Conservation (phyloP, 2,888 invertebrate genomes). For the Drosophila anceps region DNA sequence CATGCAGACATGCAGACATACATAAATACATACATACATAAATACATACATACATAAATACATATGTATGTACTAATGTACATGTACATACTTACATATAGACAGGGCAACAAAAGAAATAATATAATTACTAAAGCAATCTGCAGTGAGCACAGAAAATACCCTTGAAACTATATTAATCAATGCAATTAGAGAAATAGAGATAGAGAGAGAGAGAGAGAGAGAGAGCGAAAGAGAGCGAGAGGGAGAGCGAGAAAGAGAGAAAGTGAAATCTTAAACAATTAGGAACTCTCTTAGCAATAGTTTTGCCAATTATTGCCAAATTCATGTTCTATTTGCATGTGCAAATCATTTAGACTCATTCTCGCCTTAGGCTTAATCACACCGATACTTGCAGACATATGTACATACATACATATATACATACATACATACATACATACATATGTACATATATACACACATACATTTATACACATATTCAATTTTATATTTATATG, state of each 20-base stretch:
- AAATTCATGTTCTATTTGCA: background rate
- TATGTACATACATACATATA: too few species aligned
- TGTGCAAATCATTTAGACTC: too few species aligned
- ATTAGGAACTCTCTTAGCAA: background rate
- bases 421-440: too few species aligned
- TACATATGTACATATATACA: background rate
- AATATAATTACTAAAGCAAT: background rate
- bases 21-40: too few species aligned
- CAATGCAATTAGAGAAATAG: constrained; percentile 5
- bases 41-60: background rate
- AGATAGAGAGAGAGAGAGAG: too few species aligned
- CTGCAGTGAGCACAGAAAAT: background rate
- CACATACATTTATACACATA: background rate
- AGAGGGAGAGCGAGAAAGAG: too few species aligned
- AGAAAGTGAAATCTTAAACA: background rate
- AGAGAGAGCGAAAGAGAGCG: too few species aligned
- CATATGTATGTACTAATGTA: background rate
- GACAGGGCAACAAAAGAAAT: background rate
- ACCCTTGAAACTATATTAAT: constrained; percentile 13
- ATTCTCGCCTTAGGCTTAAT: too few species aligned
- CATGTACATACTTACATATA: background rate
- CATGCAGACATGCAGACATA: too few species aligned
- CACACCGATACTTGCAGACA: too few species aligned
- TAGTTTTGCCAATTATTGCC: background rate
- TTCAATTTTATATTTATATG: too few species aligned